Evolutionary conservation across 92 coral and sea anemone genomes (phyloP).

Genomic region (Palythoa heliodiscus): DNA sequence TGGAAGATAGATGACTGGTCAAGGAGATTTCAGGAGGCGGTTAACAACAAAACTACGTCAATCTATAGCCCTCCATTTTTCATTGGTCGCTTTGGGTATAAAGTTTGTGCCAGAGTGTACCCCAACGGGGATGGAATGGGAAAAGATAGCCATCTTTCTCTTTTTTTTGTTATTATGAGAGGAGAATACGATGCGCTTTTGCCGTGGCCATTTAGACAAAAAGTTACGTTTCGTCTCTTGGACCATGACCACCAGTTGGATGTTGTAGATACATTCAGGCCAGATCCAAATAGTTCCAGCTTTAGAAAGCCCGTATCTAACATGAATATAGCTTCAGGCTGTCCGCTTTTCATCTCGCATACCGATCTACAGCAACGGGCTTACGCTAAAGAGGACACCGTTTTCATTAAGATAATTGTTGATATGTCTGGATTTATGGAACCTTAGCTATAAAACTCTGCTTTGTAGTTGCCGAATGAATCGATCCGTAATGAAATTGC

Average conservation of each 20-base stretch:
- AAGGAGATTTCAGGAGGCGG: constrained; percentile 72
- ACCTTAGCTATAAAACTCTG: background rate
- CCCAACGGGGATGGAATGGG: constrained; percentile 89
- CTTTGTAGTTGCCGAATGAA: no score
- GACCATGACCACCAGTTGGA: constrained; percentile 80
- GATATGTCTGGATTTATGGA: constrained; percentile 60
- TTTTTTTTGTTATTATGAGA: constrained; percentile 89
- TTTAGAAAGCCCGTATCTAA: constrained; percentile 78
- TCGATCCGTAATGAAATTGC: no score
- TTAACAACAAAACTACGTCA: constrained; percentile 69
- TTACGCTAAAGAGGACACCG: constrained; percentile 64
- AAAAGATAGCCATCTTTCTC: constrained; percentile 77
- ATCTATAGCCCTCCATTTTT: constrained; percentile 87
- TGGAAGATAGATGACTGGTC: constrained; percentile 86
- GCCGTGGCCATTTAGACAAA: constrained; percentile 93
- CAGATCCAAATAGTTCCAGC: constrained; percentile 89
- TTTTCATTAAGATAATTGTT: constrained; percentile 69
- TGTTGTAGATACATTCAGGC: constrained; percentile 77
- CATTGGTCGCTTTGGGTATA: constrained; percentile 88
- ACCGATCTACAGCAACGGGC: constrained; percentile 57
- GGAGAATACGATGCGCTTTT: constrained; percentile 86
- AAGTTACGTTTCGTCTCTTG: constrained; percentile 77
- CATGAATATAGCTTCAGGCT: constrained; percentile 93
- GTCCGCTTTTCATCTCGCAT: constrained; percentile 75
- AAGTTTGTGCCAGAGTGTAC: constrained; percentile 82